A percentile compares a stretch with the other conserved stretches of the same genome.
Evolutionary conservation across 1,140 invertebrate genomes (phyloP).

Genomic region (Drosophila sp.): DNA sequence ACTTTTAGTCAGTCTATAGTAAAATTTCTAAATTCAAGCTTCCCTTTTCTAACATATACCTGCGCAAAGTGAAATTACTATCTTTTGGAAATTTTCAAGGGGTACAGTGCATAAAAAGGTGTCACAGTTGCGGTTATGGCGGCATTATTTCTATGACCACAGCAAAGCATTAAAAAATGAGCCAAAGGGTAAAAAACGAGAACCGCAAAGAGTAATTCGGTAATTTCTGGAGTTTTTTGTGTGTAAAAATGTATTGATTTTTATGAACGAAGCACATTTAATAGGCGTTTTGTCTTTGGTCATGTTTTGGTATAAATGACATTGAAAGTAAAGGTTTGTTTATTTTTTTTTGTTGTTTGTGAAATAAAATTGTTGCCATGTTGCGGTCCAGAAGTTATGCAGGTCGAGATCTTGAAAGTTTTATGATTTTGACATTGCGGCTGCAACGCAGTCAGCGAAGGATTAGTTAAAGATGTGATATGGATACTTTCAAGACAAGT

Average conservation of each 20-base stretch:
- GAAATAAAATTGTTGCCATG: slow-evolving; percentile 24
- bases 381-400: slow-evolving; percentile 31
- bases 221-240: slow-evolving; percentile 56
- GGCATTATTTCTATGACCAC: slow-evolving; percentile 48
- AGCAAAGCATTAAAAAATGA: slow-evolving; percentile 8
- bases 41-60: neutral
- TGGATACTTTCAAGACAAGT: neutral
- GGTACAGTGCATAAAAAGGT: slow-evolving; percentile 21
- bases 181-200: slow-evolving; percentile 23
- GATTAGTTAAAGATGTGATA: neutral
- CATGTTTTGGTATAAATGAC: slow-evolving; percentile 53
- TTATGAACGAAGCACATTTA: slow-evolving; percentile 51
- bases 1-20: too few species aligned
- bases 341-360: neutral
- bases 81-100: slow-evolving; percentile 8
- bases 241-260: slow-evolving; percentile 45
- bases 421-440: slow-evolving; percentile 18
- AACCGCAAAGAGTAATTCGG: slow-evolving; percentile 71
- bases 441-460: slow-evolving; percentile 7
- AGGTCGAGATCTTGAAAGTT: slow-evolving; percentile 29
- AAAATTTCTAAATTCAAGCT: neutral
- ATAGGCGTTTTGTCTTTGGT: slow-evolving; percentile 30
- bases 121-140: slow-evolving; percentile 65
- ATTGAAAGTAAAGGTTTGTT: slow-evolving; percentile 53
- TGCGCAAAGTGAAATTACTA: neutral